Evolutionary conservation across 2,797 vertebrate genomes (phyloP).

Genomic region (Perodicticus potto): DNA sequence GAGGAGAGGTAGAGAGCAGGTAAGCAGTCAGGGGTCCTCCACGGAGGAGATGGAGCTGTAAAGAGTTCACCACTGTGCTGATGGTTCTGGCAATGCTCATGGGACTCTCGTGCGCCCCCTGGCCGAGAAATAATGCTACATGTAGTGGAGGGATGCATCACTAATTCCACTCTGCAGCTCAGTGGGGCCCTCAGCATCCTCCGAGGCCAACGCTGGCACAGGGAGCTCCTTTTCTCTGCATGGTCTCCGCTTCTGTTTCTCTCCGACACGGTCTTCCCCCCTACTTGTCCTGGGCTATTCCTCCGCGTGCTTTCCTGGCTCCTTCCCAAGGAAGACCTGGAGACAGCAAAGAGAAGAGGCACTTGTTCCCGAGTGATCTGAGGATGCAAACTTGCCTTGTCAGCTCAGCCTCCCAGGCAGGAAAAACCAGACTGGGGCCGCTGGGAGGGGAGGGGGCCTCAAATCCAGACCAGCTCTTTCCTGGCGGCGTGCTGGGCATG

Average conservation of each 20-base stretch:
- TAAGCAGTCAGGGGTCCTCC: background rate
- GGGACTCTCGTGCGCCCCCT: background rate
- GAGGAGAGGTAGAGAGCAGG: background rate
- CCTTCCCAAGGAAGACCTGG: background rate
- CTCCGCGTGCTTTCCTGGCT: background rate
- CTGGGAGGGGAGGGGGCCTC: background rate
- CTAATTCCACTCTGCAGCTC: background rate
- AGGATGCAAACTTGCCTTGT: background rate
- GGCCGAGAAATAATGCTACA: fast-evolving
- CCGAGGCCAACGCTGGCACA: background rate
- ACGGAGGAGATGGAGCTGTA: background rate
- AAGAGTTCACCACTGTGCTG: background rate
- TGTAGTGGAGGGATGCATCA: background rate
- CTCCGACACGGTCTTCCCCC: background rate
- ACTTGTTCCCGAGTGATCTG: background rate
- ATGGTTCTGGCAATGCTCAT: background rate
- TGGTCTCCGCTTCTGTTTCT: background rate
- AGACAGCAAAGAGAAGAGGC: background rate
- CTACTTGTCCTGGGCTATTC: background rate
- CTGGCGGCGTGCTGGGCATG: background rate
- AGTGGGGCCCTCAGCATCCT: background rate
- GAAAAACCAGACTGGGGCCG: background rate
- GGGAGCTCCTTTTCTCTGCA: background rate
- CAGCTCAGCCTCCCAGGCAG: background rate
- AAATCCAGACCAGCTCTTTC: background rate